phyloP scores from a whole-genome alignment of 1,140 invertebrate genomes.

The Thrips palmi region DNA sequence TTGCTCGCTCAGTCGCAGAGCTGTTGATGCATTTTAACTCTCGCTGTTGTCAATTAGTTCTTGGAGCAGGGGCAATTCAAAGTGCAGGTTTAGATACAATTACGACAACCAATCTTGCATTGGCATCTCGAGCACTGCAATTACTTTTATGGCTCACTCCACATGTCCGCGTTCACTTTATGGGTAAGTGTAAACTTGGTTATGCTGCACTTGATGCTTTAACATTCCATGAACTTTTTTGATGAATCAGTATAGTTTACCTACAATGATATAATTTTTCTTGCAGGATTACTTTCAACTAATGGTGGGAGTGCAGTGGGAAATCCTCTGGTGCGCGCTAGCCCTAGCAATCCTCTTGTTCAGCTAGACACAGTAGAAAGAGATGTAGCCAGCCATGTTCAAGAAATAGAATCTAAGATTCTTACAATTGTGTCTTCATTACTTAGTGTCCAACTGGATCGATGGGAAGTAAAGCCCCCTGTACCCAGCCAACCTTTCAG shows the following conservation, averaged over 20 bases:
- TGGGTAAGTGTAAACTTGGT: no score
- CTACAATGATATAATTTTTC: no score
- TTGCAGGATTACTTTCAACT: no score
- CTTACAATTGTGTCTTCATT: constrained; percentile 73
- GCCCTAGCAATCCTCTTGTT: no score
- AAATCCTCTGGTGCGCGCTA: no score
- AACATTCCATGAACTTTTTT: no score
- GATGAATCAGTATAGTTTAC: no score
- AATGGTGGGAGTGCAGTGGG: no score
- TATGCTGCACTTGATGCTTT: no score
- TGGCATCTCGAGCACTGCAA: constrained; percentile 75
- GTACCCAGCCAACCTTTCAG: constrained; percentile 85
- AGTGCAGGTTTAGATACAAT: constrained; percentile 92
- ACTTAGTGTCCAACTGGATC: constrained; percentile 48
- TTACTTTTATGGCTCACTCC: constrained; percentile 60
- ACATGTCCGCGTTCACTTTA: constrained; percentile 45
- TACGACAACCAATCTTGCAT: constrained; percentile 80
- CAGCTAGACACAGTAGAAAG: constrained; percentile 48
- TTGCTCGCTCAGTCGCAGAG: constrained; percentile 57
- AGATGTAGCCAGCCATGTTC: constrained; percentile 74
- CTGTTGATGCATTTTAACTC: constrained; percentile 82
- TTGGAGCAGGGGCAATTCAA: constrained; percentile 87
- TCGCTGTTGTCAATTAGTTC: constrained; percentile 77
- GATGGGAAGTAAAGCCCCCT: constrained; percentile 87
- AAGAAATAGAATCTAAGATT: constrained; percentile 82